These are phyloP conservation scores for Microctonus aethiopoides DNA, from an alignment of 2,888 invertebrate species.

Conservation along the genomic window DNA sequence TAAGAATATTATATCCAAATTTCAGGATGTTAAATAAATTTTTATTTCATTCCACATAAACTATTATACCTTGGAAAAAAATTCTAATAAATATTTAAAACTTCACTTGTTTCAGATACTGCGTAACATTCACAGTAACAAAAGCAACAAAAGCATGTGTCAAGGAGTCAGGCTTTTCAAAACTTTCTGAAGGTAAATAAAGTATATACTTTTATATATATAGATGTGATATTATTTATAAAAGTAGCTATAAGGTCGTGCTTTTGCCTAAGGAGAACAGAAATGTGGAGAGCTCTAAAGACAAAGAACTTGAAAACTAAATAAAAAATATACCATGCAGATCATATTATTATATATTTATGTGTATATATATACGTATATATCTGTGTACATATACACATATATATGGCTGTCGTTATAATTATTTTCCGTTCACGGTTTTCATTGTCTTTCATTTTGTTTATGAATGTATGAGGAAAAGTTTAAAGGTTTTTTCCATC, in stretches of 20 bases:
- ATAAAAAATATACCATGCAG: constrained; percentile 19
- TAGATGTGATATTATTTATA: neutral
- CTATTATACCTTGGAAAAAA: too few relatives aligned
- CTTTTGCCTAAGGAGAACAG: too few relatives aligned
- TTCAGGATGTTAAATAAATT: too few relatives aligned
- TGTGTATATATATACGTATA: neutral
- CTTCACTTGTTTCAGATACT: constrained; percentile 77
- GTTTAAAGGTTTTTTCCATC: too few relatives aligned
- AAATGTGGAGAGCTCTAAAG: too few relatives aligned
- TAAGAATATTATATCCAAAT: too few relatives aligned
- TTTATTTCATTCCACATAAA: too few relatives aligned
- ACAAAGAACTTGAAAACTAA: too few relatives aligned
- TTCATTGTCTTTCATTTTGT: too few relatives aligned
- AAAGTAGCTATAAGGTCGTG: too few relatives aligned
- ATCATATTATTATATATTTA: neutral
- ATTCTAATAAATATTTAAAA: constrained; percentile 24
- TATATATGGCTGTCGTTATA: neutral
- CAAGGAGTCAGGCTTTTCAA: constrained; percentile 78
- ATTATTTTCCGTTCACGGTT: too few relatives aligned
- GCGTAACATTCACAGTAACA: constrained; percentile 85
- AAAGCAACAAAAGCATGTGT: constrained; percentile 86
- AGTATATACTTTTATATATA: neutral
- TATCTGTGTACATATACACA: constrained; percentile 29
- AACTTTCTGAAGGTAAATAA: constrained; percentile 78
- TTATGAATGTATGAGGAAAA: too few relatives aligned